phyloP scores from a whole-genome alignment of 2,888 invertebrate genomes.

The Parnassius mnemosyne region DNA sequence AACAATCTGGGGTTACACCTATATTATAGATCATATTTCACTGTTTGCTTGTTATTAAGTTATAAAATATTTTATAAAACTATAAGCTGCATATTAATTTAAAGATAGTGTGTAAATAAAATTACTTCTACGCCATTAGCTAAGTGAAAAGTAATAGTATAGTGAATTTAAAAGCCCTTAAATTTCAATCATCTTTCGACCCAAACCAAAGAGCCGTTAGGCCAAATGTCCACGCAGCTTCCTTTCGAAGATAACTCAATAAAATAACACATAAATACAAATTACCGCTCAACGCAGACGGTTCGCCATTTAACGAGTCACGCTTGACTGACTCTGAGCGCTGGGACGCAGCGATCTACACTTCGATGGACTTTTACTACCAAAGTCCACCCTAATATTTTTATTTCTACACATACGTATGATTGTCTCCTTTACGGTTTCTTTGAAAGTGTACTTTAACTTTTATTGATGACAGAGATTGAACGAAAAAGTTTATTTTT shows the following conservation, averaged over 20 bases:
- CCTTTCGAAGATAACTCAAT: slow-evolving; percentile 33
- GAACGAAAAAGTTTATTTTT: no score
- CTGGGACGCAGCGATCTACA: slow-evolving; percentile 21
- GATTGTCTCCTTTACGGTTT: slow-evolving; percentile 10
- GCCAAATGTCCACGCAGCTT: slow-evolving; percentile 31
- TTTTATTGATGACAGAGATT: slow-evolving; percentile 1
- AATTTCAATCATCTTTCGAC: slow-evolving; percentile 22
- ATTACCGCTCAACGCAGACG: slow-evolving; percentile 30
- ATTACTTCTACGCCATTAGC: slow-evolving; percentile 8
- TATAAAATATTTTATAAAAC: no score
- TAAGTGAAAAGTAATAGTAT: slow-evolving; percentile 13
- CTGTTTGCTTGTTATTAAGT: no score
- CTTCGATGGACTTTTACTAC: slow-evolving; percentile 26
- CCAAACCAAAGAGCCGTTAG: slow-evolving; percentile 28
- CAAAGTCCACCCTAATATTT: slow-evolving; percentile 23
- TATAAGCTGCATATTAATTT: no score
- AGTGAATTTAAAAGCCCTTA: slow-evolving; percentile 21
- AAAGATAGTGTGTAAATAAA: no score
- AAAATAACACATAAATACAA: slow-evolving; percentile 36
- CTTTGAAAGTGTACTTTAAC: slow-evolving; percentile 6
- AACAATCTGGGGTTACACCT: no score
- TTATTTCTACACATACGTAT: slow-evolving; percentile 15
- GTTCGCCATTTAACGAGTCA: slow-evolving; percentile 26
- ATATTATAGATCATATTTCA: no score
- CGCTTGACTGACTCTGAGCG: slow-evolving; percentile 25